Conservation (phyloP, 2,113 vertebrate species). For the Numenius arquata region DNA sequence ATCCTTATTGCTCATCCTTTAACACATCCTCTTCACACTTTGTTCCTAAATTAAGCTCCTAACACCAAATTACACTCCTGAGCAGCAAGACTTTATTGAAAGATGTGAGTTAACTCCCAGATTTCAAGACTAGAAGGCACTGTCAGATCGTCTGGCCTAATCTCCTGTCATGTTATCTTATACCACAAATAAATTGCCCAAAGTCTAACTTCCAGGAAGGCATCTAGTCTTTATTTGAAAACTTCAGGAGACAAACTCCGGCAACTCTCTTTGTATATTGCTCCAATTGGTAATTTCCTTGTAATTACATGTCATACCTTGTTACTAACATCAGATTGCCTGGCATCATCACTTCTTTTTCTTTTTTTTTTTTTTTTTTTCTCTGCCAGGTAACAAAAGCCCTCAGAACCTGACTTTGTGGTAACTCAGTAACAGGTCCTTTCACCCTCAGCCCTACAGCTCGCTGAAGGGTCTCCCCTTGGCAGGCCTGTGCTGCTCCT, state of each 20-base stretch:
- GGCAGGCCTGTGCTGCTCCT: neutral
- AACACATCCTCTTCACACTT: neutral
- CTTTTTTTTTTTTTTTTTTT: neutral
- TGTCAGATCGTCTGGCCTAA: neutral
- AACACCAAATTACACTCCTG: neutral
- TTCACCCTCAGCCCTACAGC: neutral
- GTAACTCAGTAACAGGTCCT: neutral
- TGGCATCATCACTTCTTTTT: neutral
- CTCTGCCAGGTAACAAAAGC: neutral
- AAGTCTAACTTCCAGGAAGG: neutral
- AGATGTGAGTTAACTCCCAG: neutral
- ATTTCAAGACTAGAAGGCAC: neutral
- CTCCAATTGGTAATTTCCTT: neutral
- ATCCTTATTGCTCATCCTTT: neutral
- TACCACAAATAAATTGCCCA: neutral
- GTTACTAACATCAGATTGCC: neutral
- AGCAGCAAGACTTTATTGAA: neutral
- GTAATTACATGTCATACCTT: neutral
- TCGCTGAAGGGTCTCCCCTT: neutral
- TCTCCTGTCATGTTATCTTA: neutral
- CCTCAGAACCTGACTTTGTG: neutral
- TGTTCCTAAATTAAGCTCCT: neutral
- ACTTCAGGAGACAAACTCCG: neutral
- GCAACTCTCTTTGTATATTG: neutral
- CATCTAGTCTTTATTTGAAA: neutral